Conservation (phyloP, 1,140 invertebrate species). For the Bicyclus anynana region DNA sequence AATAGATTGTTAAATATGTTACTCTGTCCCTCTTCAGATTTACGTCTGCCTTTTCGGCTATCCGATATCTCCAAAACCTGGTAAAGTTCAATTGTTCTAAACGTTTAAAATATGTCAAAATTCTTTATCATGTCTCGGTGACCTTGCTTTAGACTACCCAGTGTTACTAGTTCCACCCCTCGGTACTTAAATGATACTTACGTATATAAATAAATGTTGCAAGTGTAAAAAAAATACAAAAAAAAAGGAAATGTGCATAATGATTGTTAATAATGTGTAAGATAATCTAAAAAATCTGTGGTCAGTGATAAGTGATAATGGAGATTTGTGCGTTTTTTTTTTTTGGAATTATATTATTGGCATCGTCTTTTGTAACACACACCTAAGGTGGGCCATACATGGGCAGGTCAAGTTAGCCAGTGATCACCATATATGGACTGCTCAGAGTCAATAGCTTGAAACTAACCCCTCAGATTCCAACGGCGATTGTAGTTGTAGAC, state of each 20-base stretch:
- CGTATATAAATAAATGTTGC: constrained; percentile 25
- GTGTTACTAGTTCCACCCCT: not conserved
- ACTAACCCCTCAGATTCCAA: too few species aligned
- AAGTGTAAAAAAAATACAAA: constrained; percentile 32
- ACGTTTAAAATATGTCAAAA: too few species aligned
- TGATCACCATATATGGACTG: too few species aligned
- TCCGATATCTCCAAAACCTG: too few species aligned
- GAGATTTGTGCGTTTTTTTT: constrained; percentile 23
- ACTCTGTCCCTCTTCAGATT: too few species aligned
- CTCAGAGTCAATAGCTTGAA: too few species aligned
- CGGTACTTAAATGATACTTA: constrained; percentile 39
- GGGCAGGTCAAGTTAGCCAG: too few species aligned
- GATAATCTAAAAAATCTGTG: constrained; percentile 17
- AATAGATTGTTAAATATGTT: too few species aligned
- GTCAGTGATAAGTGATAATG: constrained; percentile 26
- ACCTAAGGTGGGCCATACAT: not conserved
- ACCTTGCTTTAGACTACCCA: not conserved
- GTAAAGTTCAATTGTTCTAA: too few species aligned
- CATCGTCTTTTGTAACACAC: not conserved
- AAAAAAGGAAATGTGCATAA: constrained; percentile 45
- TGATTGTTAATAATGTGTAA: constrained; percentile 32
- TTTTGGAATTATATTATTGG: constrained; percentile 16
- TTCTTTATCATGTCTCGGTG: too few species aligned
- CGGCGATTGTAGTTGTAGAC: too few species aligned
- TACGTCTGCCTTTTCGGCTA: too few species aligned